Conservation (phyloP, 2,888 invertebrate species). For the Phortica magna region DNA sequence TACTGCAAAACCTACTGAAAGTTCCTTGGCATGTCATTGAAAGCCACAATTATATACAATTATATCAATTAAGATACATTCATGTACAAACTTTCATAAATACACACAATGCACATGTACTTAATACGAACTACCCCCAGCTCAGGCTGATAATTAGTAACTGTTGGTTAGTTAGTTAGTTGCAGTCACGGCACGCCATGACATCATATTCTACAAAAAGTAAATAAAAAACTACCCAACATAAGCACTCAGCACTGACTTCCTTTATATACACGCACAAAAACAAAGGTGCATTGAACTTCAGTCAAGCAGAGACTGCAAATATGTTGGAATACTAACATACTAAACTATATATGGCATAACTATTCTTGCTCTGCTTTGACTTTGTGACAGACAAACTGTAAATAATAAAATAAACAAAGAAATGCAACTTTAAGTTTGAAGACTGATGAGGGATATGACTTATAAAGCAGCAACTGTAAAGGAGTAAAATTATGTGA, state of each 20-base stretch:
- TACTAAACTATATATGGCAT: constrained; percentile 53
- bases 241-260: background rate
- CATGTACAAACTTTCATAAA: background rate
- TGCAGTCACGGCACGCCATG: background rate
- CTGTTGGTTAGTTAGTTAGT: background rate
- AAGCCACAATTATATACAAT: background rate
- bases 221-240: background rate
- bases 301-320: constrained; percentile 67
- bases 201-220: background rate
- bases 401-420: too few species aligned
- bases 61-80: background rate
- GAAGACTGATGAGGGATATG: too few species aligned
- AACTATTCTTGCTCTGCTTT: too few species aligned
- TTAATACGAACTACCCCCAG: background rate
- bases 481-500: background rate
- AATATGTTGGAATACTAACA: constrained; percentile 40
- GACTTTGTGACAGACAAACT: too few species aligned
- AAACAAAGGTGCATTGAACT: constrained; percentile 64
- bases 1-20: background rate
- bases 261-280: background rate
- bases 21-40: background rate
- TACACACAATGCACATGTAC: background rate
- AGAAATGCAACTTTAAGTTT: too few species aligned
- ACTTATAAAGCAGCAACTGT: background rate
- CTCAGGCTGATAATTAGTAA: too few species aligned